Evolutionary conservation across 2,113 vertebrate genomes (phyloP).

Genomic region (Phocoena sinus): DNA sequence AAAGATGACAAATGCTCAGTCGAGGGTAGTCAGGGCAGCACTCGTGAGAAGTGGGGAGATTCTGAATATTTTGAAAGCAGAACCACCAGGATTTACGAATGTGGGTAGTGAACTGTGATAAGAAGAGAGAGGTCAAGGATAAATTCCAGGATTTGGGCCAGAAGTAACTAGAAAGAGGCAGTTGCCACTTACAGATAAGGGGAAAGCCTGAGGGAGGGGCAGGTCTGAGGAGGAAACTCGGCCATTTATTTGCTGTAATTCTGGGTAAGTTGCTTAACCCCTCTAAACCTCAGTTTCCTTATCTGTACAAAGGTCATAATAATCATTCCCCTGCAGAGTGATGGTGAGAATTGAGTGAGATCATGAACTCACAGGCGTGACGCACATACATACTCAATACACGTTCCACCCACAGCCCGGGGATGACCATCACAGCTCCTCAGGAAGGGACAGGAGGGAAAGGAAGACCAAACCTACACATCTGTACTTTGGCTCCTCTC

Average conservation of each 20-base stretch:
- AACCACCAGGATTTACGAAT: background rate
- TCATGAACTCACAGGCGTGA: background rate
- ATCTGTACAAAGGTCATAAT: background rate
- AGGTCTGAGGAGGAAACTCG: background rate
- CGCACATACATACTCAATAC: no score
- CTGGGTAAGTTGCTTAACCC: background rate
- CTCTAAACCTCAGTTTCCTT: background rate
- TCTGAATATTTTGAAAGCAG: background rate
- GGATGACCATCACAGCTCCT: background rate
- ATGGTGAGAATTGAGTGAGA: background rate
- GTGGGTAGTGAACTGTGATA: background rate
- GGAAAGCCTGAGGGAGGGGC: background rate
- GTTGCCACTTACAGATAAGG: background rate
- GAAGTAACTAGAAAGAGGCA: background rate
- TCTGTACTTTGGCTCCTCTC: background rate
- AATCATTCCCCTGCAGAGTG: background rate
- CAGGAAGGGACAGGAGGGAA: background rate
- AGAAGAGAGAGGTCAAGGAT: background rate
- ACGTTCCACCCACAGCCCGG: background rate
- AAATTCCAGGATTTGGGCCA: background rate
- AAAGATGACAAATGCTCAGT: background rate
- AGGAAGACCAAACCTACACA: background rate
- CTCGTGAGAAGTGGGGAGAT: background rate
- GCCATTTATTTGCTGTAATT: background rate
- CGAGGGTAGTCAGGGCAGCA: background rate